Conservation (phyloP, 1,140 invertebrate genomes). For the Heliothis virescens region DNA sequence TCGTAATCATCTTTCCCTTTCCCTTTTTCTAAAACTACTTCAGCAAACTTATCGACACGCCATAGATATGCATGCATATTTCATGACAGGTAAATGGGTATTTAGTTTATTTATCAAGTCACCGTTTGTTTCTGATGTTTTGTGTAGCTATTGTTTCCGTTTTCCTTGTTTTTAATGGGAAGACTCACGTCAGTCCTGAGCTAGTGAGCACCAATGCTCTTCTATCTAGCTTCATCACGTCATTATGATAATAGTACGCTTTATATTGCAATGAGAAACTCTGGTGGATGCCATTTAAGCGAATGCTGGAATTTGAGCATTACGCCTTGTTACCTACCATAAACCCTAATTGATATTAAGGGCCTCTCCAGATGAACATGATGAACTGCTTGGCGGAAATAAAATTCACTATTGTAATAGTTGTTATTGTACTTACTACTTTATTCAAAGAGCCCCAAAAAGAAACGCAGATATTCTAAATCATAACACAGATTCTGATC, state of each 20-base stretch:
- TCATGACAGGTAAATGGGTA: background rate
- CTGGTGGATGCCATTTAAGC: conserved; percentile 35
- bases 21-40: no score
- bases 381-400: background rate
- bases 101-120: background rate
- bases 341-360: conserved; percentile 36
- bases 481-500: no score
- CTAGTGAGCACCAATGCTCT: background rate
- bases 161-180: conserved; percentile 13
- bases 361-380: background rate
- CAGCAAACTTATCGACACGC: background rate
- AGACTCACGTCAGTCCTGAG: background rate
- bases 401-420: background rate
- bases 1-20: background rate
- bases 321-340: conserved; percentile 13
- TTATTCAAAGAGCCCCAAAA: no score
- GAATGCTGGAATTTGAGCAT: no score
- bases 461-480: background rate
- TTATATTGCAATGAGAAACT: conserved; percentile 45
- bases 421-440: background rate
- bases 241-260: background rate
- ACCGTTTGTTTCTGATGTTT: conserved; percentile 2
- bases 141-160: conserved; percentile 11
- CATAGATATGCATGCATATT: background rate
- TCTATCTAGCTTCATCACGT: background rate